Evolutionary conservation across 2,888 invertebrate species (phyloP), one percentile per base, ranked within the genome.

Genomic region (Amitus sp.): DNA sequence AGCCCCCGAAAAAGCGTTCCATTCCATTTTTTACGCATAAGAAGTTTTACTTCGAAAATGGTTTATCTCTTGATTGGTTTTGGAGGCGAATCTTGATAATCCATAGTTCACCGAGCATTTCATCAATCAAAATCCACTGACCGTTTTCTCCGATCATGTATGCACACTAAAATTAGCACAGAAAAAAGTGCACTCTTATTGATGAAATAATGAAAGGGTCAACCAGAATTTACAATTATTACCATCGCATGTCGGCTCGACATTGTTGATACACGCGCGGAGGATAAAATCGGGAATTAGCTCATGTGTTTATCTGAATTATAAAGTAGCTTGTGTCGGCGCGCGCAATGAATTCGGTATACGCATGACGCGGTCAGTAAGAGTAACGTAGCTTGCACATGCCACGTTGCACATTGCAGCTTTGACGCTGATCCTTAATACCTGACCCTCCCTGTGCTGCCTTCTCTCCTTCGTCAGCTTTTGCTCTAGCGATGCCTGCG

Each of bases 341-440:
- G 52, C 56, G 45, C 56, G 46, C 20, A 47, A 47, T 23, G 39
- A 42, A 57, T 62, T 51, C 23, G 34, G 45, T 57, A 40, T 66
- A 62, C 60, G 65, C 65, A 66, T 65, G 57, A 60, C 65, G 51
- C 62, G 65, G 66, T 53, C 54, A 65, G 59, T 66, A 69, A 73
- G 74, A 73, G 71, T 73, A 73, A 72, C 73, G 73, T 64, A 65
- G 64, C 67, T 68, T 69, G 68, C 71, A 72, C 73, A 73, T 73
- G 73, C 73, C 65, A 74, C 64, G 67, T 65, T 63, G 68, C n/a
- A n/a, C n/a, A 64, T 64, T 64, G 63, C 59, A 47, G 61, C 61
- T 66, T 61, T 66, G 63, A 61, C 57, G 66, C 62, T 45, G 47
- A 56, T 55, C 62, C 57, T 59, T 57, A 56, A 60, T 62, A 56